Evolutionary conservation across 2,888 invertebrate genomes (phyloP), one percentile per base, ranked within the genome.

Genomic region (Acanthopleura granulata): DNA sequence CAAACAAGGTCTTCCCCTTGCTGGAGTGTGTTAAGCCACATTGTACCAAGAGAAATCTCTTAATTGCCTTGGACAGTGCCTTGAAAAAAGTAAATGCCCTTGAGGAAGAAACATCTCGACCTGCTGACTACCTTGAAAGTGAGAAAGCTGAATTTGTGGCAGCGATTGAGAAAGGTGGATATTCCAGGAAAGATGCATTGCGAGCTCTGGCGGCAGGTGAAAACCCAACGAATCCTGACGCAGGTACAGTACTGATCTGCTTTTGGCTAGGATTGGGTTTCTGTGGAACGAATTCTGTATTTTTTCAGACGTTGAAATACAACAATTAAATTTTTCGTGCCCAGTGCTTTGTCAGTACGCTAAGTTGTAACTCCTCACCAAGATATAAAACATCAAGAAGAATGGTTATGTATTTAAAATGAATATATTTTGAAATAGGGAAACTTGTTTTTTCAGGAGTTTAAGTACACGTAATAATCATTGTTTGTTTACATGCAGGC

Each of bases 11-110:
- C 22, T 84, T 82, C 74, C 83, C 84, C 0, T 76, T 86, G 62
- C 73, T 86, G 61, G 80, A 80, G 0, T 77, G 79, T 27, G 81
- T 86, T 11, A 84, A 81, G 69, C 49, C 75, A 18, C 74, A 81
- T 66, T 85, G 84, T 75, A 75, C 78, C 4, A 62, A 73, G 29
- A 72, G 78, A n/a, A 80, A 85, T 69, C 74, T 85, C n/a, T 70
- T 78, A 15, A 62, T 72, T 51, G 85, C 83, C 3, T 75, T 83
- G 77, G 74, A 77, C 16, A 30, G 57, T 15, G 81, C 84, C 22
- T 50, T 76, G 72, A 69, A 62, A 72, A 72, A 72, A 15, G 76
- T 75, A 25, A 73, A 74, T 22, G 62, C 74, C 30, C 69, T 69
- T 57, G 76, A 81, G 14, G 71, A 76, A 22, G n/a, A 76, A 16